A percentile compares a stretch with the other conserved stretches of the same genome.
Conservation (phyloP, 2,797 vertebrate genomes). For the Emys orbicularis region DNA sequence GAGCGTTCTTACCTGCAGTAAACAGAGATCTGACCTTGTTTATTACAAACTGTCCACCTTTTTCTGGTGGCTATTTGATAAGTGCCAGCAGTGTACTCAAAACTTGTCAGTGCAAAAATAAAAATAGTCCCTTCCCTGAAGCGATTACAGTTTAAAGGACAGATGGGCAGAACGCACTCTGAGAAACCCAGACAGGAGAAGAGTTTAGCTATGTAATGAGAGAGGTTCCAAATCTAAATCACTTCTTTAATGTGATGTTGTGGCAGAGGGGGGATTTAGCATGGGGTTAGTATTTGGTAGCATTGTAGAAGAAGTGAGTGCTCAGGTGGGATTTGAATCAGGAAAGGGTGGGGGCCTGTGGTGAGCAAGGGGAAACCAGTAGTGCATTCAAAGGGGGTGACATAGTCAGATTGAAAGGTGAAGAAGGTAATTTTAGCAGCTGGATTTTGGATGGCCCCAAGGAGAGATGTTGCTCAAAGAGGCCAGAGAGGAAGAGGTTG, state of each 20-base stretch:
- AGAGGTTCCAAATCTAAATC: background rate
- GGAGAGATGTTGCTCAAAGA: background rate
- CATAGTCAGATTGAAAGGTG: background rate
- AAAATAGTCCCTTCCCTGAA: fast-evolving
- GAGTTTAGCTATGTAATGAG: background rate
- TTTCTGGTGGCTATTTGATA: fast-evolving
- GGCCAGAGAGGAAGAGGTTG: background rate
- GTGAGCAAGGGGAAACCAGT: background rate
- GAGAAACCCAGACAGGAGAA: background rate
- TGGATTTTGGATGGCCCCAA: background rate
- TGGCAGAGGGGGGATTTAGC: background rate
- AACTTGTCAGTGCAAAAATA: background rate
- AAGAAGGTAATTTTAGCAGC: background rate
- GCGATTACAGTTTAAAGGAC: background rate
- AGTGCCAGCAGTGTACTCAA: fast-evolving
- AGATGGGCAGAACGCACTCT: fast-evolving
- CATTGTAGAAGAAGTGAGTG: background rate
- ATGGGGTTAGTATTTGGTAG: background rate
- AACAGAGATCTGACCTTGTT: background rate
- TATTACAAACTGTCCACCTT: background rate
- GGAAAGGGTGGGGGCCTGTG: background rate
- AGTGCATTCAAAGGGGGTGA: background rate
- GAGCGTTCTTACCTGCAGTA: background rate
- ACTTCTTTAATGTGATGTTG: background rate
- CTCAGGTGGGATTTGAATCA: background rate